These are phyloP conservation scores for Phaedon cochleariae DNA, from an alignment of 2,888 invertebrate genomes.

Conservation along the genomic window DNA sequence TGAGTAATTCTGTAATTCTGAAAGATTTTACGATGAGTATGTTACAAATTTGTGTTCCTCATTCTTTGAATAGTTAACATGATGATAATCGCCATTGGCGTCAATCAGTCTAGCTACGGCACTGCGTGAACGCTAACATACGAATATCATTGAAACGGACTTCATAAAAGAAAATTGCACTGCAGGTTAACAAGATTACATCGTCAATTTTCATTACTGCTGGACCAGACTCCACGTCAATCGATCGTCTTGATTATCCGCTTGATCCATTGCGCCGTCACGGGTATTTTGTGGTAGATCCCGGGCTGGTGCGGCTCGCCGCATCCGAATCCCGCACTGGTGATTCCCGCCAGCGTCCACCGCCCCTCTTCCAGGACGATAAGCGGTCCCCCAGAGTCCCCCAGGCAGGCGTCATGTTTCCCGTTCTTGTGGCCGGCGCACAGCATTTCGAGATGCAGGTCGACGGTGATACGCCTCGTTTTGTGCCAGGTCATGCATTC, in stretches of 20 bases:
- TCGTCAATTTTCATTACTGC: constrained; percentile 3
- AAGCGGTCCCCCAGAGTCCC: constrained; percentile 84
- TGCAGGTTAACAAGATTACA: background rate
- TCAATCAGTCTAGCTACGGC: too few species aligned
- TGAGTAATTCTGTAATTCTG: too few species aligned
- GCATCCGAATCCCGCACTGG: constrained; percentile 87
- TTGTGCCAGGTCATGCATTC: constrained; percentile 85
- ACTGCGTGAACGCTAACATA: too few species aligned
- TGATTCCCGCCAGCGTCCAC: constrained; percentile 84
- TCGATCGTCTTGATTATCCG: constrained; percentile 61
- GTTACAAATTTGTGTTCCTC: too few species aligned
- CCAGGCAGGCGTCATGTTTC: constrained; percentile 83
- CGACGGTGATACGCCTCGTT: constrained; percentile 80
- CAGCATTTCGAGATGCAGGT: constrained; percentile 80
- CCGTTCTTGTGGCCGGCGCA: constrained; percentile 87
- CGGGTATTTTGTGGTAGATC: constrained; percentile 83
- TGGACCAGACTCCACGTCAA: constrained; percentile 1
- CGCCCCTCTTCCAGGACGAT: constrained; percentile 72
- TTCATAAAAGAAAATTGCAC: too few species aligned
- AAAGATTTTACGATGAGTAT: too few species aligned
- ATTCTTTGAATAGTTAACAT: too few species aligned
- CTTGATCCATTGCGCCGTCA: constrained; percentile 75
- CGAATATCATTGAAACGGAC: too few species aligned
- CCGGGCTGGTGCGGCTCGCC: constrained; percentile 87
- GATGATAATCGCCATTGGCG: too few species aligned